Evolutionary conservation across 2,113 vertebrate genomes (phyloP).

Genomic region (Halcyon senegalensis): DNA sequence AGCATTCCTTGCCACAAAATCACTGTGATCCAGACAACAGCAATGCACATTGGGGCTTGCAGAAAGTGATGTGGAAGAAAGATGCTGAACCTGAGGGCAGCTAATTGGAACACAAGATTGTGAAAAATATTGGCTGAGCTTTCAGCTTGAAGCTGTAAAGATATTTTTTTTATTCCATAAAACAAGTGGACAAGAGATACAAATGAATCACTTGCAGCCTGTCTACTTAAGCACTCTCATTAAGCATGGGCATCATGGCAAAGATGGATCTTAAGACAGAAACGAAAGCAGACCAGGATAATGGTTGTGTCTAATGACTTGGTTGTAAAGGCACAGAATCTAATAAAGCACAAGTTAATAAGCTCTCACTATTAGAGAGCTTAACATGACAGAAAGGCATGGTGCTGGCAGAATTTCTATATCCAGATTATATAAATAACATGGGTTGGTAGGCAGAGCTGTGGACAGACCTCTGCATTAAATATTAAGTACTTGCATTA

Average conservation of each 20-base stretch:
- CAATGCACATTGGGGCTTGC: background rate
- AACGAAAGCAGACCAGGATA: background rate
- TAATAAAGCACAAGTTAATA: constrained; percentile 56
- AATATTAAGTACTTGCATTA: background rate
- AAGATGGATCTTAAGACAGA: constrained; percentile 20
- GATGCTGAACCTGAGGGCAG: constrained; percentile 3
- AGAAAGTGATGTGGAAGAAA: background rate
- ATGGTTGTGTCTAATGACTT: constrained; percentile 45
- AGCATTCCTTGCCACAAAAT: background rate
- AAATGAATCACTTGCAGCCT: constrained; percentile 20
- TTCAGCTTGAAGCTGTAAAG: background rate
- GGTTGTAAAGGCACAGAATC: constrained; percentile 22
- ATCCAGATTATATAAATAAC: constrained; percentile 14
- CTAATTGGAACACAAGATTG: constrained; percentile 1
- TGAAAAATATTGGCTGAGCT: background rate
- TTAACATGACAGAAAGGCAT: constrained; percentile 24
- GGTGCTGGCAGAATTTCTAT: constrained; percentile 8
- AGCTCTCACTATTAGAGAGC: constrained; percentile 8
- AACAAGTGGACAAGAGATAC: background rate
- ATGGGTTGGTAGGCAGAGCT: background rate
- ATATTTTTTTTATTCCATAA: background rate
- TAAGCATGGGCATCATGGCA: background rate
- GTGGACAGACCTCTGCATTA: background rate
- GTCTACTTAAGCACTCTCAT: constrained; percentile 44
- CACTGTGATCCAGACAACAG: background rate